Evolutionary conservation across 1,140 invertebrate species (phyloP).

Genomic region (Nymphalis io): DNA sequence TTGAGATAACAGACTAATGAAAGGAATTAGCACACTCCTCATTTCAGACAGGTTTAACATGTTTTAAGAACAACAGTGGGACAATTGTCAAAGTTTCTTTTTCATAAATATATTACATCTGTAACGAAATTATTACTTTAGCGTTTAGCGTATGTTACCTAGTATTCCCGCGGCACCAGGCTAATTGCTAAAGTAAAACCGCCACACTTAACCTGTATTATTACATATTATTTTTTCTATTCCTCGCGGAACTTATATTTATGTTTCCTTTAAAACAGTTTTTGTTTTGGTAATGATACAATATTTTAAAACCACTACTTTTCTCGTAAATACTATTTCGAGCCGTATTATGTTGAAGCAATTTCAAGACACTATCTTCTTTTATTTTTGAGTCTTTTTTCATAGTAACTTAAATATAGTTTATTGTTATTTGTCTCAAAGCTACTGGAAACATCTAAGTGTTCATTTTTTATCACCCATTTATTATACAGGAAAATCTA

Average conservation of each 20-base stretch:
- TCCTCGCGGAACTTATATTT: constrained; percentile 27
- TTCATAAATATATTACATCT: constrained; percentile 15
- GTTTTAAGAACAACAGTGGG: neutral
- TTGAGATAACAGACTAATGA: constrained; percentile 27
- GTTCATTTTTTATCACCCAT: constrained; percentile 24
- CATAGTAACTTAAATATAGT: constrained; percentile 21
- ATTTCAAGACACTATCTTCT: constrained; percentile 16
- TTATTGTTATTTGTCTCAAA: constrained; percentile 13
- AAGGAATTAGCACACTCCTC: constrained; percentile 3
- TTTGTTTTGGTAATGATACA: constrained; percentile 20
- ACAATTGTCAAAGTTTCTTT: constrained; percentile 5
- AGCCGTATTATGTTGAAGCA: constrained; percentile 6
- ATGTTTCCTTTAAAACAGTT: constrained; percentile 15
- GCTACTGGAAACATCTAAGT: constrained; percentile 19
- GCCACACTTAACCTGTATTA: constrained; percentile 15
- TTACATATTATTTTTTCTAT: constrained; percentile 17
- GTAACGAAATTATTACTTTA: constrained; percentile 31
- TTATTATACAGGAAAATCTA: constrained; percentile 34
- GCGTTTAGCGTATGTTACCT: constrained; percentile 7
- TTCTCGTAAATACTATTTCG: constrained; percentile 24
- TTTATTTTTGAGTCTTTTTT: constrained; percentile 11
- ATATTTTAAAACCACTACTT: constrained; percentile 11
- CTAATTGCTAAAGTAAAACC: constrained; percentile 32
- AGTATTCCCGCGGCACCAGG: constrained; percentile 18
- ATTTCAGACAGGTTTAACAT: constrained; percentile 21